Evolutionary conservation across 1,140 invertebrate genomes (phyloP), one percentile per base, ranked within the genome.

Genomic region (Chlorops oryzae): DNA sequence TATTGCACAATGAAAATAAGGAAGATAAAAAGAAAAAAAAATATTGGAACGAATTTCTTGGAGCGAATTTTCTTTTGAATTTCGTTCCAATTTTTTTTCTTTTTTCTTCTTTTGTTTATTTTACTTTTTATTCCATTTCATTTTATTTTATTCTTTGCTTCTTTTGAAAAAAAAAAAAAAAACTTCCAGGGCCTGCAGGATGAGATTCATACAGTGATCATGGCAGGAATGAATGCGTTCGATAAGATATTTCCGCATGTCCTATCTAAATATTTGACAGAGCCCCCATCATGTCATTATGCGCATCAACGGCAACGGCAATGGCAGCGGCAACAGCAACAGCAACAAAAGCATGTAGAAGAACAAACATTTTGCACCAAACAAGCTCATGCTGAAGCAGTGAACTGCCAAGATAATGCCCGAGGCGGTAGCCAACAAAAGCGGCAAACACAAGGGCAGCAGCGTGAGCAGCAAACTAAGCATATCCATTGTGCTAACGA

Each of bases 171-270:
- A n/a, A n/a, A n/a, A n/a, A n/a, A n/a, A n/a, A n/a, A n/a, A n/a
- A n/a, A n/a, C 50, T 64, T 64, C 43, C 59, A 84, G 82, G 81
- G 81, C 44, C 64, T 86, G 46, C 68, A 80, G 58, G 81, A 85
- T 62, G 79, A 82, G 57, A 72, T 70, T 53, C 69, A 72, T 53
- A 72, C 70, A 55, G 70, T 72, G 59, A 62, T 70, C 56, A 72
- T 72, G 63, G 69, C 72, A 56, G 65, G 69, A 48, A 59, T 72
- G 57, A 69, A 63, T 61, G 62, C 65, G 57, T 65, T 70, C 57
- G 69, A 72, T 67, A 71, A 70, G 59, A 65, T 70, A 64, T 68
- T 72, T 66, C 62, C 65, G 51, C 59, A 65, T 62, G 65, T 71
- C 58, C 59, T 68, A 59, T 64, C 57, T 58, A 65, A 67, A 64